Conservation (phyloP, 2,113 vertebrate species). For the Paracanthobrama guichenoti region DNA sequence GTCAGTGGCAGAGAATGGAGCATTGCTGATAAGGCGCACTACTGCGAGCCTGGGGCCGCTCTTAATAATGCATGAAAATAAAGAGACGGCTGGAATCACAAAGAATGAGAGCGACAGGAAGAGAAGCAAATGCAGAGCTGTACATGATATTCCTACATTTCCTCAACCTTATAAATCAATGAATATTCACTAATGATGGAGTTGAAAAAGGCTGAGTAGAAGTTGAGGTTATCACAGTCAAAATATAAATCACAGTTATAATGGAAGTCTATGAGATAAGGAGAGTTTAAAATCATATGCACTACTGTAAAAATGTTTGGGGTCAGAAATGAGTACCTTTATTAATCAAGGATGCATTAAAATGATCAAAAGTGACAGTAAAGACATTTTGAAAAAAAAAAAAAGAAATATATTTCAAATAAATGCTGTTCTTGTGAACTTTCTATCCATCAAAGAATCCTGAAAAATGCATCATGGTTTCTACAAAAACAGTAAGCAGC, state of each 20-base stretch:
- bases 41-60: constrained; percentile 4
- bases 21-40: constrained; percentile 19
- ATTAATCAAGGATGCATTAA: too few relatives aligned
- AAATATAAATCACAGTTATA: too few relatives aligned
- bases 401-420: too few relatives aligned
- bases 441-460: not conserved
- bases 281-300: too few relatives aligned
- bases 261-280: too few relatives aligned
- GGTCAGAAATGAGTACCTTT: too few relatives aligned
- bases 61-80: constrained; percentile 38
- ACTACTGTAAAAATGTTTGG: too few relatives aligned
- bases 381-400: too few relatives aligned
- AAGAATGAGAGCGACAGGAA: not conserved
- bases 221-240: not conserved
- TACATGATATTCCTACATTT: not conserved
- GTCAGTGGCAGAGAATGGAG: not conserved
- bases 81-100: not conserved
- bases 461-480: not conserved
- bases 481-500: not conserved
- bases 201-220: not conserved
- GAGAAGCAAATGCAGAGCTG: not conserved
- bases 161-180: not conserved
- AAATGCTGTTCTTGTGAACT: not conserved
- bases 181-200: not conserved
- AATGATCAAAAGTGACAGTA: too few relatives aligned